Conservation (phyloP, 2,888 invertebrate genomes). For the Oscheius sp. region DNA sequence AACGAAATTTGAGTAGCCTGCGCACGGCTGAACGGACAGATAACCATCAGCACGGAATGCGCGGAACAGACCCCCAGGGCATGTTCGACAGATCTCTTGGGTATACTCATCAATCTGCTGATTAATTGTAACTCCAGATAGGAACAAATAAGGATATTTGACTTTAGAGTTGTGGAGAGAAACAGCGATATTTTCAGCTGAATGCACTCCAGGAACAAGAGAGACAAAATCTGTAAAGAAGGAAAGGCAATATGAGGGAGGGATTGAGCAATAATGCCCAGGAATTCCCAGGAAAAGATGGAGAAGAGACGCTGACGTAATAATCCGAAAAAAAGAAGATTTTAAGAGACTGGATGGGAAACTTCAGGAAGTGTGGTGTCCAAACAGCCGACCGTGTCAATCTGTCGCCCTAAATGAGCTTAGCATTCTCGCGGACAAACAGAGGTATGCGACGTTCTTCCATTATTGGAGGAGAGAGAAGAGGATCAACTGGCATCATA, state of each 20-base stretch:
- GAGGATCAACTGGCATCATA: slow-evolving; percentile 12
- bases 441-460: neutral
- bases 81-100: neutral
- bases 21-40: slow-evolving; percentile 28
- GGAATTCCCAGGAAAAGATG: neutral
- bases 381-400: slow-evolving; percentile 27
- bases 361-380: slow-evolving; percentile 20
- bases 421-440: slow-evolving; percentile 14
- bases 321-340: neutral
- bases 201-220: too few species aligned
- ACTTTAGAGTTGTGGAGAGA: too few species aligned
- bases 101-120: too few species aligned
- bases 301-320: neutral
- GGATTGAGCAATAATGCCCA: too few species aligned
- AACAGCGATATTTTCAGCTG: too few species aligned
- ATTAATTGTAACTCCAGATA: too few species aligned
- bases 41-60: slow-evolving; percentile 27
- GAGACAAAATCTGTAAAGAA: too few species aligned
- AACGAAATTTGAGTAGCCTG: slow-evolving; percentile 26
- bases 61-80: neutral
- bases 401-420: slow-evolving; percentile 28
- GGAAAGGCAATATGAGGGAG: too few species aligned
- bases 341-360: slow-evolving; percentile 1
- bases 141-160: too few species aligned
- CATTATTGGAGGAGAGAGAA: neutral